Percentiles rank a stretch among this genome's conserved stretches.
phyloP scores from a whole-genome alignment of 2,888 invertebrate species.

The Nemotelus nigrinus region DNA sequence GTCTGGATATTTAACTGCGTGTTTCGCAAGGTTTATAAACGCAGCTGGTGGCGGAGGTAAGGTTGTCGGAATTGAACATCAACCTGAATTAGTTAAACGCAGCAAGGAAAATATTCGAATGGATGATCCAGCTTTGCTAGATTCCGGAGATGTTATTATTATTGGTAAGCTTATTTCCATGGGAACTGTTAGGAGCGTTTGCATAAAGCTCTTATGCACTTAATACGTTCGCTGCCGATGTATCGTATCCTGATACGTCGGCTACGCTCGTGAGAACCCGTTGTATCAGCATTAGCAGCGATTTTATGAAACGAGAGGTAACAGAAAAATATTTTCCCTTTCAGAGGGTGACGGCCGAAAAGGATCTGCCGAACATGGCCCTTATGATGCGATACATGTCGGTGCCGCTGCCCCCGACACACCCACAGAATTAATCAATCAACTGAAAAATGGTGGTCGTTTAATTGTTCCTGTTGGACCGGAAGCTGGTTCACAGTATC shows the following conservation, averaged over 20 bases:
- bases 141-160: slow-evolving; percentile 74
- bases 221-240: too few relatives aligned
- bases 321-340: background rate
- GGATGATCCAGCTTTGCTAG: slow-evolving; percentile 76
- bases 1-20: slow-evolving; percentile 91
- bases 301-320: too few relatives aligned
- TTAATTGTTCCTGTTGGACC: slow-evolving; percentile 92
- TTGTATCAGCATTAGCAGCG: too few relatives aligned
- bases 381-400: slow-evolving; percentile 93
- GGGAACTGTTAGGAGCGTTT: too few relatives aligned
- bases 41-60: slow-evolving; percentile 66
- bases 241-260: too few relatives aligned
- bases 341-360: slow-evolving; percentile 88
- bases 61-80: slow-evolving; percentile 91
- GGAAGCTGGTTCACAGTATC: slow-evolving; percentile 84
- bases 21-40: slow-evolving; percentile 85
- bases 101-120: slow-evolving; percentile 80
- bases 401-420: slow-evolving; percentile 86
- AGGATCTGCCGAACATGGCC: slow-evolving; percentile 79
- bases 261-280: too few relatives aligned
- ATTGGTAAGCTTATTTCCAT: slow-evolving; percentile 68
- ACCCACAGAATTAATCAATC: slow-evolving; percentile 75
- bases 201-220: too few relatives aligned
- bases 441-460: slow-evolving; percentile 74
- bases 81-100: slow-evolving; percentile 79